Evolutionary conservation across 2,797 vertebrate species (phyloP).

Genomic region (Sebastes melanostomus): DNA sequence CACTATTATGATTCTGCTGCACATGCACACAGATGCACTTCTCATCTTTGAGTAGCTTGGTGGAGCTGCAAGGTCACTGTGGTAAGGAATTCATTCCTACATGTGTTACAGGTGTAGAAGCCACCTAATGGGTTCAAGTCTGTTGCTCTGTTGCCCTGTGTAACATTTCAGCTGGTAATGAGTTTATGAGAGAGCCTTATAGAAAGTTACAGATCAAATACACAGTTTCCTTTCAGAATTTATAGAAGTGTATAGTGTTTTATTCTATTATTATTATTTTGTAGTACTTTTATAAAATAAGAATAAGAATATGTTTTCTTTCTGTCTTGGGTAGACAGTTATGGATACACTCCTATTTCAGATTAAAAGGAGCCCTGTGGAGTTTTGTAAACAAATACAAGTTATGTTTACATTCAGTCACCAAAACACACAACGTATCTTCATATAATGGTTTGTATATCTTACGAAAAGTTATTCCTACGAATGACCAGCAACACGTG

Average conservation of each 20-base stretch:
- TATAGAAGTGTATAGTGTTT: neutral
- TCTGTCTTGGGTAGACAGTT: neutral
- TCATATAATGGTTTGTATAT: no score
- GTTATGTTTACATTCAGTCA: no score
- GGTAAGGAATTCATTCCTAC: neutral
- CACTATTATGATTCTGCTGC: neutral
- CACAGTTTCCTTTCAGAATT: neutral
- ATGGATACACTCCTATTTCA: neutral
- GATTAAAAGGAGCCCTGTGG: neutral
- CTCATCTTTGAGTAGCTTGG: neutral
- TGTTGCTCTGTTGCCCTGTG: neutral
- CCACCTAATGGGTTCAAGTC: neutral
- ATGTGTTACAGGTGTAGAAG: neutral
- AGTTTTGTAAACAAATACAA: no score
- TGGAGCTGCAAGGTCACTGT: neutral
- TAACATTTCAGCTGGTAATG: neutral
- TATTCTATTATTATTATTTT: neutral
- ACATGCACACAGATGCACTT: neutral
- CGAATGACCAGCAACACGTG: no score
- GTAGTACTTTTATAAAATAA: no score
- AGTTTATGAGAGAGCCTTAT: neutral
- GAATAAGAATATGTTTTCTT: neutral
- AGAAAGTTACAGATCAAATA: neutral
- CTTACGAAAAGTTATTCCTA: no score
- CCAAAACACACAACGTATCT: no score